Evolutionary conservation across 2,113 vertebrate genomes (phyloP).

Genomic region (Sisor rabdophorus): DNA sequence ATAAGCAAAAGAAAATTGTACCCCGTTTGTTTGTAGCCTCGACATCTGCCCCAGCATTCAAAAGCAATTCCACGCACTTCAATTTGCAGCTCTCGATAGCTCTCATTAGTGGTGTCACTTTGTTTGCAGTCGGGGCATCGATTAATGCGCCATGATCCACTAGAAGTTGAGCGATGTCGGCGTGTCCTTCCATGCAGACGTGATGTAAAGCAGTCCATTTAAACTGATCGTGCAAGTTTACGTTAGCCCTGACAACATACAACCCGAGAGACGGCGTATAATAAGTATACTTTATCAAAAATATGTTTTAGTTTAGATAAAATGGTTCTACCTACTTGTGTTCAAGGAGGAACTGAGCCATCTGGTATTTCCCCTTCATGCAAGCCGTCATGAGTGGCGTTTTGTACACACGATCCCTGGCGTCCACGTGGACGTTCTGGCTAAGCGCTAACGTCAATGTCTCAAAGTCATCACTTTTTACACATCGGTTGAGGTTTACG

Average conservation of each 20-base stretch:
- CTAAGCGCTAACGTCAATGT: conserved; percentile 77
- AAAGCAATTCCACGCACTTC: conserved; percentile 73
- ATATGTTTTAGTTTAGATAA: neutral
- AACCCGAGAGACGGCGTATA: too few relatives aligned
- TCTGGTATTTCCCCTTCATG: conserved; percentile 66
- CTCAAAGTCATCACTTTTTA: conserved; percentile 70
- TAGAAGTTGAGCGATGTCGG: conserved; percentile 68
- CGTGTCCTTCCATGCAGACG: conserved; percentile 75
- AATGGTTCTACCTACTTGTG: conserved; percentile 63
- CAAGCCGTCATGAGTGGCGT: conserved; percentile 81
- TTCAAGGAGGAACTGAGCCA: conserved; percentile 73
- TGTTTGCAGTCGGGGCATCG: conserved; percentile 69
- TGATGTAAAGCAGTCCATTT: conserved; percentile 82
- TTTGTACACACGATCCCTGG: conserved; percentile 75
- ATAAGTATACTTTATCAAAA: too few relatives aligned
- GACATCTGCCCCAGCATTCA: conserved; percentile 70
- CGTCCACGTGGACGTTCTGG: conserved; percentile 69
- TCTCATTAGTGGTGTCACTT: conserved; percentile 76
- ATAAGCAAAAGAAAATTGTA: neutral
- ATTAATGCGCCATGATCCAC: conserved; percentile 68
- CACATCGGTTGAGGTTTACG: conserved; percentile 70
- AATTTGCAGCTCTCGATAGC: conserved; percentile 74
- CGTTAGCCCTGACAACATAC: conserved; percentile 65
- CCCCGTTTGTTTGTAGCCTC: conserved; percentile 41
- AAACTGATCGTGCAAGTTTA: conserved; percentile 78